Conservation (phyloP, 2,888 invertebrate species). For the Tiliacea citrago region DNA sequence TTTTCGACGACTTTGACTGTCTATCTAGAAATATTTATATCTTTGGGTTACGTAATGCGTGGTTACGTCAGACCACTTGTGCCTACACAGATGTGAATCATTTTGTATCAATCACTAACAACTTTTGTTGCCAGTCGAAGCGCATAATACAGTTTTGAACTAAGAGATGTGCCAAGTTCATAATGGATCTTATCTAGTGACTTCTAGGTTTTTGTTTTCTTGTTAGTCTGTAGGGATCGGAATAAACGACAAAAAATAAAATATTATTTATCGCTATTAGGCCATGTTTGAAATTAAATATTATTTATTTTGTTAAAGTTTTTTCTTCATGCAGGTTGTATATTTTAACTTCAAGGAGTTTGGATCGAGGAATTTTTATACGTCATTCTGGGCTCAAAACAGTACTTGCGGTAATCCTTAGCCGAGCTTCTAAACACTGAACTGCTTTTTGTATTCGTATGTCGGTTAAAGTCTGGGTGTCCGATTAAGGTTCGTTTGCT, state of each 20-base stretch:
- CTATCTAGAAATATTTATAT: too few relatives aligned
- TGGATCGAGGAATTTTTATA: background rate
- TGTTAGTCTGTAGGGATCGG: slow-evolving; percentile 26
- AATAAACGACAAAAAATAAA: slow-evolving; percentile 32
- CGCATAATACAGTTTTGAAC: background rate
- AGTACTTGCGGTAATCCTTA: background rate
- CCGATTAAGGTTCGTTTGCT: background rate
- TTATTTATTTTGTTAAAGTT: slow-evolving; percentile 60
- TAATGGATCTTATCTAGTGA: slow-evolving; percentile 6
- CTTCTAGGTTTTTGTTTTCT: slow-evolving; percentile 4
- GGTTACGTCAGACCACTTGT: slow-evolving; percentile 17
- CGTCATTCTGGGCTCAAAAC: slow-evolving; percentile 15
- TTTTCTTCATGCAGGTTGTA: slow-evolving; percentile 42
- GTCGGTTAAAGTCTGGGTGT: background rate
- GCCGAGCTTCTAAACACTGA: slow-evolving; percentile 1
- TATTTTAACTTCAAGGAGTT: slow-evolving; percentile 31
- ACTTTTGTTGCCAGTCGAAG: slow-evolving; percentile 18
- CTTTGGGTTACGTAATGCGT: slow-evolving; percentile 1
- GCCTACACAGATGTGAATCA: slow-evolving; percentile 5
- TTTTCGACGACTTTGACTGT: too few relatives aligned
- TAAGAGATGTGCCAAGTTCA: slow-evolving; percentile 10
- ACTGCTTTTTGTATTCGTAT: slow-evolving; percentile 25
- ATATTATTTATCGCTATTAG: slow-evolving; percentile 52
- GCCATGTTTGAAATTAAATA: slow-evolving; percentile 49
- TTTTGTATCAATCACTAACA: slow-evolving; percentile 1